A percentile compares a stretch with the other conserved stretches of the same genome.
Evolutionary conservation across 2,113 vertebrate genomes (phyloP).

Genomic region (Lasiurus cinereus): DNA sequence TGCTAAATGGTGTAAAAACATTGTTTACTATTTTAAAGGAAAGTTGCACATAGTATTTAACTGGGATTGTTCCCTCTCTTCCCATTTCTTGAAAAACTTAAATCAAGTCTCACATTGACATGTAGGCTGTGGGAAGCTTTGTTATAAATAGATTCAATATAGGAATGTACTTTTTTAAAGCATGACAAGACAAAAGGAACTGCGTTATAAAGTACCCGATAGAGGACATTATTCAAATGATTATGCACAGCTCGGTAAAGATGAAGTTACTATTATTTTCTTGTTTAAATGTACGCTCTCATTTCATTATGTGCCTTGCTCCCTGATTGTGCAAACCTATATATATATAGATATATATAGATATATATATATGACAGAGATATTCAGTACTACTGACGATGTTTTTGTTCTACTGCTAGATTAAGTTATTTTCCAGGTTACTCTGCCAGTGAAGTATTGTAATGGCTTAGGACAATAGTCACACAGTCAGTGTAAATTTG

Average conservation of each 20-base stretch:
- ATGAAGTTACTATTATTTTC: conserved; percentile 82
- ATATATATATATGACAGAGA: conserved; percentile 67
- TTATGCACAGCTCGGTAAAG: conserved; percentile 89
- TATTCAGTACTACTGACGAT: conserved; percentile 82
- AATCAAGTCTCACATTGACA: conserved; percentile 83
- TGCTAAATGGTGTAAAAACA: conserved; percentile 88
- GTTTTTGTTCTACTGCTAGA: conserved; percentile 78
- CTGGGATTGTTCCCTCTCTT: conserved; percentile 83
- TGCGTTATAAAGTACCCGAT: conserved; percentile 83
- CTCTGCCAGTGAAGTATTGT: conserved; percentile 76
- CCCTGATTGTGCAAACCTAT: conserved; percentile 76
- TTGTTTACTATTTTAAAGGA: conserved; percentile 89
- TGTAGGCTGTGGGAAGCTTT: conserved; percentile 85
- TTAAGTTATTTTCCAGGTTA: conserved; percentile 80
- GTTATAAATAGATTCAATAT: conserved; percentile 87
- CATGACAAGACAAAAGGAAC: conserved; percentile 86
- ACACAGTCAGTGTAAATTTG: conserved; percentile 65
- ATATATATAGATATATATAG: conserved; percentile 2
- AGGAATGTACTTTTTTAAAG: conserved; percentile 90
- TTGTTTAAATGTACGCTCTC: conserved; percentile 75
- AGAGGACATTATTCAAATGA: conserved; percentile 87
- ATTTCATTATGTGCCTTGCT: conserved; percentile 76
- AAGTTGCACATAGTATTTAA: conserved; percentile 89
- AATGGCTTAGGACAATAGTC: conserved; percentile 71
- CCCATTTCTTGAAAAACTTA: conserved; percentile 75